Percentiles rank a stretch among this genome's conserved stretches.
phyloP scores from a whole-genome alignment of 1,140 invertebrate species.

The Cydia splendana region DNA sequence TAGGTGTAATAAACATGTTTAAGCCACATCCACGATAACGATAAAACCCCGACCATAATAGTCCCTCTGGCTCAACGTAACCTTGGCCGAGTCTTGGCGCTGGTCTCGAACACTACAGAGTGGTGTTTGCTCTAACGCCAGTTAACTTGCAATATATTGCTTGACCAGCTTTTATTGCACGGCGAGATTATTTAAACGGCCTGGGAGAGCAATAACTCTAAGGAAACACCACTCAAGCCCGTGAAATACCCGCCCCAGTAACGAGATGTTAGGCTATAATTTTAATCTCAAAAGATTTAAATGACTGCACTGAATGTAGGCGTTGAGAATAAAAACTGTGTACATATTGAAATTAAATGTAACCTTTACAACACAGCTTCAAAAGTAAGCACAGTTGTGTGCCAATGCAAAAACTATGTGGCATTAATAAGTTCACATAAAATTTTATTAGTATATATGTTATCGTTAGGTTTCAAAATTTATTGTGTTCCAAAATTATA shows the following conservation, averaged over 20 bases:
- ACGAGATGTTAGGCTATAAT: conserved; percentile 40
- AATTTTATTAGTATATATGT: no score
- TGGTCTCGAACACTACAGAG: neutral
- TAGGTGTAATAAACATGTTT: neutral
- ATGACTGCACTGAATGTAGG: conserved; percentile 28
- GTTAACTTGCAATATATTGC: conserved; percentile 51
- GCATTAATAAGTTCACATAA: no score
- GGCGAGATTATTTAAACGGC: conserved; percentile 56
- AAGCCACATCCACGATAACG: no score
- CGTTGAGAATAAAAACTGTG: neutral
- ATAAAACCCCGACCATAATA: neutral
- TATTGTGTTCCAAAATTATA: no score
- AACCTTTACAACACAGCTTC: neutral
- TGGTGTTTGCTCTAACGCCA: conserved; percentile 46
- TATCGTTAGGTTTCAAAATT: no score
- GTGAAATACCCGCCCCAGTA: conserved; percentile 37
- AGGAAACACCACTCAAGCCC: conserved; percentile 37
- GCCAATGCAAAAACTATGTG: no score
- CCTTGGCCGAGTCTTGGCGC: neutral
- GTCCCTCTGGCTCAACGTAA: neutral
- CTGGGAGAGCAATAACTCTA: conserved; percentile 47
- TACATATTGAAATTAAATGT: neutral
- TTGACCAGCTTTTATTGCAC: conserved; percentile 51
- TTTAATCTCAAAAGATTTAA: conserved; percentile 35
- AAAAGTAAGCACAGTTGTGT: no score